Percentiles rank a stretch among this genome's conserved stretches.
Evolutionary conservation across 2,888 invertebrate genomes (phyloP).

Genomic region (Gisinianus flammeolus): DNA sequence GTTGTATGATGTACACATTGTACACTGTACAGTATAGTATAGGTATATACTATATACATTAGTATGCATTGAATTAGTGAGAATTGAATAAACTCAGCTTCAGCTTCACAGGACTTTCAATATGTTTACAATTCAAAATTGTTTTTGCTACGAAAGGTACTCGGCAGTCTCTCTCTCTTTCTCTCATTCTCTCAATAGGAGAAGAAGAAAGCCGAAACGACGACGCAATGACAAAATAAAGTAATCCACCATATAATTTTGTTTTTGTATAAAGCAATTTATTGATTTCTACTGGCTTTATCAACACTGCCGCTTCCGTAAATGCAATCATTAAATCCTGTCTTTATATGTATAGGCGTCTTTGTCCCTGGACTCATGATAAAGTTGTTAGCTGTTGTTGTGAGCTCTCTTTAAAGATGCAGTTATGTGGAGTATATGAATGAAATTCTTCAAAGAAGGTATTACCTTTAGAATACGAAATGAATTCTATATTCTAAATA

Average conservation of each 20-base stretch:
- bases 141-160: background rate
- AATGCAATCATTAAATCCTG: too few relatives aligned
- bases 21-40: background rate
- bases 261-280: constrained; percentile 10
- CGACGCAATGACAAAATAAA: constrained; percentile 17
- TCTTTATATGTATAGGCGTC: too few relatives aligned
- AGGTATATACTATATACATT: background rate
- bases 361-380: too few relatives aligned
- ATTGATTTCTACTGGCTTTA: background rate
- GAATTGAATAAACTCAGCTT: background rate
- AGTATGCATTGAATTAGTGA: background rate
- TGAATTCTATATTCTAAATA: too few relatives aligned
- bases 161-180: too few relatives aligned
- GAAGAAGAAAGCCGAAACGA: background rate
- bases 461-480: too few relatives aligned
- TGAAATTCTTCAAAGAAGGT: too few relatives aligned
- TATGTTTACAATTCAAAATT: constrained; percentile 2
- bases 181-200: too few relatives aligned
- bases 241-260: constrained; percentile 19
- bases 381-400: too few relatives aligned
- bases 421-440: too few relatives aligned
- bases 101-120: background rate
- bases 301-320: too few relatives aligned
- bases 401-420: too few relatives aligned
- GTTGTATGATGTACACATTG: background rate